phyloP scores from a whole-genome alignment of 2,888 invertebrate genomes.

The Acheta domesticus region DNA sequence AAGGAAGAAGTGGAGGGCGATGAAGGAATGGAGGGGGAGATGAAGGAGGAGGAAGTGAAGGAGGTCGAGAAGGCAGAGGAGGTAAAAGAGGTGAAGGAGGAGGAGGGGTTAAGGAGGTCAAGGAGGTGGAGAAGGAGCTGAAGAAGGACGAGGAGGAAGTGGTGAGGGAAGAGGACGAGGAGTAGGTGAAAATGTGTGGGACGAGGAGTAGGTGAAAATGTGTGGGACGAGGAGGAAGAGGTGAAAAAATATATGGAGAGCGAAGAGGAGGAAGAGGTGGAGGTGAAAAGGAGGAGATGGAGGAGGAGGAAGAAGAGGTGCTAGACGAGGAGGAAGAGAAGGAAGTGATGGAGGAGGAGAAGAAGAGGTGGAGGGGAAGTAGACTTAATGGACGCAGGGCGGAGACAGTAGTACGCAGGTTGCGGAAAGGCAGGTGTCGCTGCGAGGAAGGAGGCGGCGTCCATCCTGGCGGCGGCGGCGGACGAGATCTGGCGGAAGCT shows the following conservation, averaged over 20 bases:
- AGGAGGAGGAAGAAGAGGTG: constrained; percentile 12
- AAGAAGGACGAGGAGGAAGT: not conserved
- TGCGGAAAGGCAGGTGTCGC: too few species aligned
- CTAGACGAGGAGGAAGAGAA: not conserved
- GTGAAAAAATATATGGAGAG: not conserved
- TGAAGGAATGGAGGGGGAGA: constrained; percentile 23
- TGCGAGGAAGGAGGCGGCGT: too few species aligned
- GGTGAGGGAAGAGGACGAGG: not conserved
- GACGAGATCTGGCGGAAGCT: too few species aligned
- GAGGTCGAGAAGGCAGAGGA: too few species aligned
- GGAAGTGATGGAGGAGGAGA: too few species aligned
- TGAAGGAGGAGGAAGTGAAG: too few species aligned
- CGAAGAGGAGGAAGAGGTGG: not conserved
- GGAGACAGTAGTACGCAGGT: too few species aligned
- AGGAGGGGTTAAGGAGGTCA: not conserved
- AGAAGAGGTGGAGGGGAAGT: not conserved
- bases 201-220: not conserved
- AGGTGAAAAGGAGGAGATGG: not conserved
- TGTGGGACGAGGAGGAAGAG: not conserved
- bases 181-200: not conserved
- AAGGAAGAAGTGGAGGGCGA: not conserved
- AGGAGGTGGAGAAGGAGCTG: not conserved
- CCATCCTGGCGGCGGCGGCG: too few species aligned
- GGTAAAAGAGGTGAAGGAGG: not conserved
- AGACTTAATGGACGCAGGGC: not conserved